phyloP scores from a whole-genome alignment of 2,113 vertebrate genomes.

The Sinocyclocheilus grahami region DNA sequence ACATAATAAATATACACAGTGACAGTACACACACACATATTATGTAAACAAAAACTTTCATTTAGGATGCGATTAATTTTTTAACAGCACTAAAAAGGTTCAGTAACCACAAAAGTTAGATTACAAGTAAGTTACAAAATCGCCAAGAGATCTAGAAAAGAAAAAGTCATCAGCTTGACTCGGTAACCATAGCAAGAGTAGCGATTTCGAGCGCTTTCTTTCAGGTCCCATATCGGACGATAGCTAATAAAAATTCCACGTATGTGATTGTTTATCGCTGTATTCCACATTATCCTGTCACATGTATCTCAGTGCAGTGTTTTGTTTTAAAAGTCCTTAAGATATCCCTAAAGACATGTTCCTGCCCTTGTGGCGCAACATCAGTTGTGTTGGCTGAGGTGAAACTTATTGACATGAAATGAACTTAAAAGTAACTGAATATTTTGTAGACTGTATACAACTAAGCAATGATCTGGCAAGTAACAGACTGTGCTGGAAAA shows the following conservation, averaged over 20 bases:
- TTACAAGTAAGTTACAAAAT: too few species aligned
- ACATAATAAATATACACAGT: too few species aligned
- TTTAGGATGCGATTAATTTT: too few species aligned
- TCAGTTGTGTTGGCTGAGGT: not conserved
- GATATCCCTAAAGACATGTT: too few species aligned
- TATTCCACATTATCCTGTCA: not conserved
- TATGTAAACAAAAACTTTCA: too few species aligned
- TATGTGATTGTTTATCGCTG: not conserved
- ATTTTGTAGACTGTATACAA: not conserved
- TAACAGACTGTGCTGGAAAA: not conserved
- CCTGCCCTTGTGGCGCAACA: not conserved
- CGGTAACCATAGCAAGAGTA: not conserved
- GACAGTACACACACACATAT: too few species aligned
- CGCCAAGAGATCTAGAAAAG: too few species aligned
- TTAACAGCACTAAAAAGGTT: too few species aligned
- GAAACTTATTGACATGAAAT: not conserved
- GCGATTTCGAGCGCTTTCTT: not conserved
- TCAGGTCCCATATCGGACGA: not conserved
- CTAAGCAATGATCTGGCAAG: not conserved
- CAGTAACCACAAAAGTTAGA: too few species aligned
- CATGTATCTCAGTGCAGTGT: not conserved
- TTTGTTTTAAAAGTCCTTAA: too few species aligned
- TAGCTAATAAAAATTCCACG: too few species aligned
- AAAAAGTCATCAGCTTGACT: not conserved
- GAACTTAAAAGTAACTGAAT: not conserved